Evolutionary conservation across 2,113 vertebrate species (phyloP).

Genomic region (Hydrochoerus hydrochaeris): DNA sequence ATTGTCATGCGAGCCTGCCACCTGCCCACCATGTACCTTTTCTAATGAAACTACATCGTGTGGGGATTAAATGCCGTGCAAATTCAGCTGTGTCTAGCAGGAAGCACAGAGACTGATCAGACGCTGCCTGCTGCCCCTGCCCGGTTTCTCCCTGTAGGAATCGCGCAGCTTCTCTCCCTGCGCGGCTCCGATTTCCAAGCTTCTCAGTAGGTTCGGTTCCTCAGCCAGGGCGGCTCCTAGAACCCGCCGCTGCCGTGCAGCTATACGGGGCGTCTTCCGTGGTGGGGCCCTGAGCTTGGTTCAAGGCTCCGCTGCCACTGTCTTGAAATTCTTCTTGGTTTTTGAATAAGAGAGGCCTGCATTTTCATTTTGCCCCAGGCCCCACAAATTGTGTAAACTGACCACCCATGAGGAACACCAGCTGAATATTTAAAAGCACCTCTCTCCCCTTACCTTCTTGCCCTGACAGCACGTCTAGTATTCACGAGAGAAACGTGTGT

Average conservation of each 20-base stretch:
- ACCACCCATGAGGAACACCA: background rate
- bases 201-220: background rate
- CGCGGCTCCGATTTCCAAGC: background rate
- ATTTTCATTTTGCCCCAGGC: background rate
- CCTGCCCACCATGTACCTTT: background rate
- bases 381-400: background rate
- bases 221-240: background rate
- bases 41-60: background rate
- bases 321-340: conserved; percentile 37
- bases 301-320: background rate
- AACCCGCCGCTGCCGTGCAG: background rate
- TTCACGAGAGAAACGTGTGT: background rate
- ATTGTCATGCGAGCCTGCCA: background rate
- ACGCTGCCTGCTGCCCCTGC: background rate
- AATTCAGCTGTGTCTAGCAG: background rate
- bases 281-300: background rate
- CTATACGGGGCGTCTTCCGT: background rate
- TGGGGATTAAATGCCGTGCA: background rate
- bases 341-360: background rate
- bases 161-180: background rate
- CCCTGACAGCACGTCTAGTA: background rate
- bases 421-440: background rate
- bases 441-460: background rate
- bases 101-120: background rate
- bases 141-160: background rate